Conservation (phyloP, 53 echinoderm and acorn worm species). For the Luidia sarsii region DNA sequence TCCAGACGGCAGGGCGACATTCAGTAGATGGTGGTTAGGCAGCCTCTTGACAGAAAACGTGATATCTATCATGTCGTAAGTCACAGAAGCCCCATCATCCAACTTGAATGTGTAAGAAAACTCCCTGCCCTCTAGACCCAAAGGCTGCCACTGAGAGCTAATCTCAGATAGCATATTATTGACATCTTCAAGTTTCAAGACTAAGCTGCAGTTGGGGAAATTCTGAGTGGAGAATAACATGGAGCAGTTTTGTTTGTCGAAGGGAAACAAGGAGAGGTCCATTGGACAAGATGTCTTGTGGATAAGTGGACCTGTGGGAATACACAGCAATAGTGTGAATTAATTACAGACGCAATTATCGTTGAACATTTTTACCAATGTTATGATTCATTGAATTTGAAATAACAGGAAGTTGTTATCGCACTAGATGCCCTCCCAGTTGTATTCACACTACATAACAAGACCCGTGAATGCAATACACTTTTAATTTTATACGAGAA, state of each 20-base stretch:
- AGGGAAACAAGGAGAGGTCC: slow-evolving; percentile 72
- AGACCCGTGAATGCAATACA: not conserved
- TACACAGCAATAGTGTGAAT: too few relatives aligned
- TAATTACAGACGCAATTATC: too few relatives aligned
- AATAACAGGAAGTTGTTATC: too few relatives aligned
- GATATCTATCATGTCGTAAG: not conserved
- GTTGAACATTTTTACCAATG: too few relatives aligned
- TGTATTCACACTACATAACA: too few relatives aligned
- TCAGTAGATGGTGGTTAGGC: not conserved
- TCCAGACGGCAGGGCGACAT: slow-evolving; percentile 10
- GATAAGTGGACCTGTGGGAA: not conserved
- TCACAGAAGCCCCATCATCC: too few relatives aligned
- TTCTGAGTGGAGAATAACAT: slow-evolving; percentile 43
- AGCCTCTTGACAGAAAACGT: not conserved
- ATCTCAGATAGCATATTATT: not conserved
- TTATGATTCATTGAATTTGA: too few relatives aligned
- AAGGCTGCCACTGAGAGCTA: not conserved
- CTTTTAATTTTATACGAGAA: too few relatives aligned
- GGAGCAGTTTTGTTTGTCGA: slow-evolving; percentile 72
- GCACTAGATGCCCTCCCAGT: too few relatives aligned
- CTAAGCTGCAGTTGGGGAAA: not conserved
- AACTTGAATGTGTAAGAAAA: too few relatives aligned
- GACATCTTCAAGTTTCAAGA: not conserved
- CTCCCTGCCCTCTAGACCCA: not conserved
- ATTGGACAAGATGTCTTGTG: slow-evolving; percentile 60